Base-by-base conservation (phyloP, 2,888 invertebrate species). In the Nymphalis c-album region DNA sequence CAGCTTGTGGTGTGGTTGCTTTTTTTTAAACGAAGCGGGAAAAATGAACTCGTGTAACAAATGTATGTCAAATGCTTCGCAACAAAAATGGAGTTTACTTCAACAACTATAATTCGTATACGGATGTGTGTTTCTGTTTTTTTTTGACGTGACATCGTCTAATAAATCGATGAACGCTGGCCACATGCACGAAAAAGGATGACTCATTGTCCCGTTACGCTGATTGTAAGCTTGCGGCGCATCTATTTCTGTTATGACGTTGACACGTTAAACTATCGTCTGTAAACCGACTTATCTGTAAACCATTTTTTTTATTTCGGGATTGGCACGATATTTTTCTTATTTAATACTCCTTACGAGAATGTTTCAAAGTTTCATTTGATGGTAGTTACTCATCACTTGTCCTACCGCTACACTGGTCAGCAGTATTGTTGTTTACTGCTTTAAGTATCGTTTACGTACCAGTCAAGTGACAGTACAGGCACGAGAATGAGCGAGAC, bases 21-120 rank as follows among this genome's bases (percentile, higher is more conserved):
- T 31, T 31, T 55, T 55, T 55, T 55, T 7, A 17, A 20, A 53
- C 55, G 55, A 55, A 20, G 31, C 13, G 6, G 55, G 35, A 60
- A 64, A 64, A 65, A 35, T 60, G 46, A 51, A 65, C 64, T 51
- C 51, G 51, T 51, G 46, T 60, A 60, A 60, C 64, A 65, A 65
- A 60, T 65, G 64, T 65, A 60, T 65, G 60, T 65, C 64, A 65
- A 65, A 65, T 53, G 64, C 55, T 16, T 8, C 26, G 55, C 55
- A 7, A 55, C 53, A 22, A 26, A 53, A 31, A 17, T 55, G 1
- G 35, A 31, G 55, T 35, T 55, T 31, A 35, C 20, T 31, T 55
- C 18, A n/a, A 18, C 20, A 13, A 55, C 55, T 55, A 31, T 13
- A 31, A 55, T 31, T 35, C 55, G 31, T 8, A 55, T n/a, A 31